A percentile compares a stretch with the other conserved stretches of the same genome.
These are phyloP conservation scores for Archocentrus centrarchus DNA, from an alignment of 2,113 vertebrate species.

Conservation along the genomic window DNA sequence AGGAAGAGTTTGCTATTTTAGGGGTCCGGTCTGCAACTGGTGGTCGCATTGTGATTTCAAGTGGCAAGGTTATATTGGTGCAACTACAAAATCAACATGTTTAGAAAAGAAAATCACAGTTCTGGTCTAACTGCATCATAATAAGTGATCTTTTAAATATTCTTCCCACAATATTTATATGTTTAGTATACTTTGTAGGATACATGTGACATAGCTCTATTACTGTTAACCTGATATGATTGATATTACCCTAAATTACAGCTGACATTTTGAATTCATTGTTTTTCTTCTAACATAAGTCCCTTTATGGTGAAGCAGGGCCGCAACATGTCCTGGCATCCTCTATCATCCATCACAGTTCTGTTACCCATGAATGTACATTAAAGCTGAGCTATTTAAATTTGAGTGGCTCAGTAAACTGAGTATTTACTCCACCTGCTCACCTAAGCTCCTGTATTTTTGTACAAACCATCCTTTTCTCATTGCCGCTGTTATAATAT, in stretches of 20 bases:
- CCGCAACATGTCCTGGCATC: background rate
- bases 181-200: background rate
- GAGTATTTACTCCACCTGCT: background rate
- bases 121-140: background rate
- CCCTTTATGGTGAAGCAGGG: background rate
- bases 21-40: background rate
- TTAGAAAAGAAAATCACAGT: background rate
- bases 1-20: background rate
- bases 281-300: background rate
- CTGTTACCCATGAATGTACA: background rate
- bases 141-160: background rate
- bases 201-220: background rate
- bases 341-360: background rate
- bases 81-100: background rate
- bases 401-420: too few species aligned
- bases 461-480: background rate
- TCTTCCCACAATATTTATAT: background rate
- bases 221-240: conserved; percentile 12
- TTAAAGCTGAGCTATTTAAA: background rate
- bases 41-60: background rate
- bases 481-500: background rate
- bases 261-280: conserved; percentile 1
- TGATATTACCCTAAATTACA: conserved; percentile 5
- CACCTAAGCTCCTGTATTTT: background rate
- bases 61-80: background rate